A percentile compares a stretch with the other conserved stretches of the same genome.
These are phyloP conservation scores for Cephus runcator DNA, from an alignment of 2,888 invertebrate genomes.

Conservation along the genomic window DNA sequence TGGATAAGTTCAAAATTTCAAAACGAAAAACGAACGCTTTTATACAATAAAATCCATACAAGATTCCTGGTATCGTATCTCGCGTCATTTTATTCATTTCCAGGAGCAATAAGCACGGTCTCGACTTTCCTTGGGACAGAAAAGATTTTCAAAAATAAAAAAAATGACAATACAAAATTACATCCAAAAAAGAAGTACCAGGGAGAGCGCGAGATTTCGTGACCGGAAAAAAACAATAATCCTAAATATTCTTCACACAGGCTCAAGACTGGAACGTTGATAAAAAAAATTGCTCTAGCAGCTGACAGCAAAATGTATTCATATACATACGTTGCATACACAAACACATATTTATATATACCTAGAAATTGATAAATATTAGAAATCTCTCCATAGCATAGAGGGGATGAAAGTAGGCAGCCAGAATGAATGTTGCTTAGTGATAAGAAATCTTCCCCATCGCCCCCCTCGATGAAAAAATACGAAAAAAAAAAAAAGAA, in stretches of 20 bases:
- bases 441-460: too few species aligned
- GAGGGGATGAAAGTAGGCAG: constrained; percentile 13
- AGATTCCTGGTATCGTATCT: too few species aligned
- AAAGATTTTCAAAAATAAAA: neutral
- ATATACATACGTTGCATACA: neutral
- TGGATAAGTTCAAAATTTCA: too few species aligned
- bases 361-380: constrained; percentile 2
- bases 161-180: constrained; percentile 5
- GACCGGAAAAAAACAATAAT: constrained; percentile 8
- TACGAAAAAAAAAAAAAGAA: constrained; percentile 6
- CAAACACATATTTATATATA: neutral
- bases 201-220: constrained; percentile 20
- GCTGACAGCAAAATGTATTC: too few species aligned
- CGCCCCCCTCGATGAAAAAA: neutral
- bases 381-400: constrained; percentile 9
- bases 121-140: too few species aligned
- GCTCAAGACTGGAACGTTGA: neutral
- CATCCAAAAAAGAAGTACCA: neutral
- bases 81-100: too few species aligned
- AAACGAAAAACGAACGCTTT: too few species aligned
- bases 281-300: too few species aligned
- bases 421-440: neutral
- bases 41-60: too few species aligned
- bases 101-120: too few species aligned
- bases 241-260: constrained; percentile 7